Percentiles rank a stretch among this genome's conserved stretches.
Evolutionary conservation across 2,888 invertebrate genomes (phyloP).

Genomic region (Embidobia sp.): DNA sequence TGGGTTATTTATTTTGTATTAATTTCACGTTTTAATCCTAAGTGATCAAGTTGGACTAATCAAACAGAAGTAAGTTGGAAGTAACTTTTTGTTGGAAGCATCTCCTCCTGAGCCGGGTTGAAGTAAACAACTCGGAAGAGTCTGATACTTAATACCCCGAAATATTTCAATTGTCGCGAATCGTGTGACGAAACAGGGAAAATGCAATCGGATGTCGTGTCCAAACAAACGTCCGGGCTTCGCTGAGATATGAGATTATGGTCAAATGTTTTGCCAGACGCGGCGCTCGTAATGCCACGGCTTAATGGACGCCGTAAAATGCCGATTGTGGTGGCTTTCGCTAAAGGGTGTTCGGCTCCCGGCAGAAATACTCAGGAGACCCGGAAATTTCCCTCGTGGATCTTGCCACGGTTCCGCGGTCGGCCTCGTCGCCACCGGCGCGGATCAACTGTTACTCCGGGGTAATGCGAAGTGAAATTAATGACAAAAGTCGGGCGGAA

Average conservation of each 20-base stretch:
- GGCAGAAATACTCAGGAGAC: constrained; percentile 62
- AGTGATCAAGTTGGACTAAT: too few species aligned
- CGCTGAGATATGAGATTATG: constrained; percentile 43
- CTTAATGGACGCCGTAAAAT: constrained; percentile 66
- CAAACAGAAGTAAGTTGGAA: too few species aligned
- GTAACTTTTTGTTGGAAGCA: too few species aligned
- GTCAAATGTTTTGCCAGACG: constrained; percentile 50
- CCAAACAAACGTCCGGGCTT: constrained; percentile 19
- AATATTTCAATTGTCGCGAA: constrained; percentile 10
- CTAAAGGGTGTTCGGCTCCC: constrained; percentile 48
- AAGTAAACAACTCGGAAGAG: too few species aligned
- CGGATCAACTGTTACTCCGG: constrained; percentile 69
- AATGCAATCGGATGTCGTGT: not conserved
- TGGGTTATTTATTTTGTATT: too few species aligned
- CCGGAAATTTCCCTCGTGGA: constrained; percentile 62
- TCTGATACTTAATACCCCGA: not conserved
- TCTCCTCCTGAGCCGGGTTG: too few species aligned
- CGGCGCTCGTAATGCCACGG: constrained; percentile 50
- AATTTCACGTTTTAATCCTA: too few species aligned
- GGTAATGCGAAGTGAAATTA: constrained; percentile 74
- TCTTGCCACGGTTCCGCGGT: constrained; percentile 63
- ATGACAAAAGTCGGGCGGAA: constrained; percentile 71
- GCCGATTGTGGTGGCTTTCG: constrained; percentile 56
- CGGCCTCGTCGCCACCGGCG: constrained; percentile 64
- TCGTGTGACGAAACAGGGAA: not conserved